phyloP scores from a whole-genome alignment of 2,888 invertebrate genomes.

The Leucania comma region DNA sequence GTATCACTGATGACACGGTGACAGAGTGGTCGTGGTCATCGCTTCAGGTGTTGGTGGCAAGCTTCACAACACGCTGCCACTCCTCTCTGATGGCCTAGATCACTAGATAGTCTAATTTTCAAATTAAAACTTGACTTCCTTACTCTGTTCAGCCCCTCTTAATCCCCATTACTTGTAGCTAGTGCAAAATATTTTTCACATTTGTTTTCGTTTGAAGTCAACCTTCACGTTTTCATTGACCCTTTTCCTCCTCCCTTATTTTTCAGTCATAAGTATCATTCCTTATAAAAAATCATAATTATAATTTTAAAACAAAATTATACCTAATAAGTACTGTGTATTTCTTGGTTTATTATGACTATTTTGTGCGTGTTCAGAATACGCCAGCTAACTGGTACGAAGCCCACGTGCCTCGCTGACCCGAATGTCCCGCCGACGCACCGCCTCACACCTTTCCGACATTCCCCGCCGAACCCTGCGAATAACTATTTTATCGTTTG shows the following conservation, averaged over 20 bases:
- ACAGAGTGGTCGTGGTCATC: no score
- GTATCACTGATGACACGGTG: no score
- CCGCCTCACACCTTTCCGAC: slow-evolving; percentile 66
- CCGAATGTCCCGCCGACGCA: slow-evolving; percentile 80
- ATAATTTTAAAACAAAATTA: not conserved
- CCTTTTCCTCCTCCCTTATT: not conserved
- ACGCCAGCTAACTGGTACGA: slow-evolving; percentile 59
- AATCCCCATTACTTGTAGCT: not conserved
- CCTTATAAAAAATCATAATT: not conserved
- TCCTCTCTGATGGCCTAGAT: no score
- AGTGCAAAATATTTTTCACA: not conserved
- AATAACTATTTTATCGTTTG: slow-evolving; percentile 36
- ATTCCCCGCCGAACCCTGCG: slow-evolving; percentile 59
- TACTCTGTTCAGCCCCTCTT: not conserved
- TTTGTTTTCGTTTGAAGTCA: not conserved
- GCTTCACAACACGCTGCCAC: no score
- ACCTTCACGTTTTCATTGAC: not conserved
- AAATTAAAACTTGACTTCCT: not conserved
- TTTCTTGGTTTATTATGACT: not conserved
- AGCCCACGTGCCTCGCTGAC: slow-evolving; percentile 78
- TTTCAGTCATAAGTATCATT: not conserved
- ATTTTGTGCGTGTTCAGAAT: slow-evolving; percentile 40
- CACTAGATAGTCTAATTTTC: not conserved
- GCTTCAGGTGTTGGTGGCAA: no score
- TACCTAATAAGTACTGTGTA: not conserved